Evolutionary conservation across 2,113 vertebrate species (phyloP).

Genomic region (Copsychus sechellarum): DNA sequence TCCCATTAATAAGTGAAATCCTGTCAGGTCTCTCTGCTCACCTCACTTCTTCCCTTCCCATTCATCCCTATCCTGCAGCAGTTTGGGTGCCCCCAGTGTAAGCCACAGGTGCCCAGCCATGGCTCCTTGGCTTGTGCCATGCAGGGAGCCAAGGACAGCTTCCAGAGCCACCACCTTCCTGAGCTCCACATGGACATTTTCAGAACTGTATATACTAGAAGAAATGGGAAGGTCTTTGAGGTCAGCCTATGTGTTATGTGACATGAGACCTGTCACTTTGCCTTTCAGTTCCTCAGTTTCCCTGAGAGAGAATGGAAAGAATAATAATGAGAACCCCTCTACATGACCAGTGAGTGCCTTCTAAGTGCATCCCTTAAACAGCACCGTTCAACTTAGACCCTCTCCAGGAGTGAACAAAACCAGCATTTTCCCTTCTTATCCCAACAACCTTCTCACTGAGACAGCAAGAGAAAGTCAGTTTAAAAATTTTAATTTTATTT

Average conservation of each 20-base stretch:
- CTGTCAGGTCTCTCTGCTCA: not conserved
- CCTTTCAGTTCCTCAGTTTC: not conserved
- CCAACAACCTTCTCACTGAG: not conserved
- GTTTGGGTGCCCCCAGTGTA: not conserved
- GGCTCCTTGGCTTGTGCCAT: not conserved
- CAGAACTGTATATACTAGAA: not conserved
- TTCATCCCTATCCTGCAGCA: not conserved
- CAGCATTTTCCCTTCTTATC: not conserved
- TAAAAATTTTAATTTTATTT: not conserved
- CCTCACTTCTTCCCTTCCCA: not conserved
- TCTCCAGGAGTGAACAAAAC: not conserved
- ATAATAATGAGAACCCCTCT: not conserved
- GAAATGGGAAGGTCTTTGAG: not conserved
- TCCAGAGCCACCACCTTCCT: not conserved
- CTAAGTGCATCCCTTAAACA: not conserved
- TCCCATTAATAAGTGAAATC: not conserved
- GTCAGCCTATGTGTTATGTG: not conserved
- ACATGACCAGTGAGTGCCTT: not conserved
- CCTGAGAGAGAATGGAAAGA: not conserved
- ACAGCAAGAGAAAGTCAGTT: not conserved
- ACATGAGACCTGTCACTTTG: not conserved
- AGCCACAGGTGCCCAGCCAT: not conserved
- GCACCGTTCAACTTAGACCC: rapidly evolving
- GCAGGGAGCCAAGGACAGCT: not conserved
- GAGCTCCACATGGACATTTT: not conserved